Percentiles rank a stretch among this genome's conserved stretches.
phyloP scores from a whole-genome alignment of 2,797 vertebrate species.

The Kryptopterus vitreolus region DNA sequence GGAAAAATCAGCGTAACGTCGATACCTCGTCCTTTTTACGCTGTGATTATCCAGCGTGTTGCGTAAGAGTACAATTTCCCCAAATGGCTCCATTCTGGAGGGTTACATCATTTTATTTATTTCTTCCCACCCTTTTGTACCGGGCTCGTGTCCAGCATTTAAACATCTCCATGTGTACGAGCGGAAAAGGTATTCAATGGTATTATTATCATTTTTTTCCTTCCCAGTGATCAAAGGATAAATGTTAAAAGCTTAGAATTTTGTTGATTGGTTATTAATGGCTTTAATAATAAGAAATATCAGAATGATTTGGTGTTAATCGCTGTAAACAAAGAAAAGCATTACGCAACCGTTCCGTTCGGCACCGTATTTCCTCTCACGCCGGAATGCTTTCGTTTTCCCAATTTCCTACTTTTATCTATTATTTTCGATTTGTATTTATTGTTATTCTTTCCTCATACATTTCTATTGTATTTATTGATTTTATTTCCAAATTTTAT shows the following conservation, averaged over 20 bases:
- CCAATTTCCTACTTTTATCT: too few species aligned
- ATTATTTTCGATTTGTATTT: too few species aligned
- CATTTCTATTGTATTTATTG: too few species aligned
- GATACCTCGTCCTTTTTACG: conserved; percentile 10
- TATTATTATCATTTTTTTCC: too few species aligned
- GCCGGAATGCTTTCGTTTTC: too few species aligned
- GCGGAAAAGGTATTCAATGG: conserved; percentile 10
- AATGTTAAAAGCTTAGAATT: conserved; percentile 2
- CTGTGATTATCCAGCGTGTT: conserved; percentile 20
- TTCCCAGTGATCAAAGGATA: conserved; percentile 8
- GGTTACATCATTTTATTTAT: background rate
- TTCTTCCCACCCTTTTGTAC: conserved; percentile 22
- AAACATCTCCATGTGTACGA: conserved; percentile 42
- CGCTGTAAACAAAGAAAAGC: too few species aligned
- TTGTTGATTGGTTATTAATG: background rate
- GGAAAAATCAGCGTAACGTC: background rate
- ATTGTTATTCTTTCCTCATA: too few species aligned
- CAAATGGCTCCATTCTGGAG: conserved; percentile 8
- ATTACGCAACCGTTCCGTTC: too few species aligned
- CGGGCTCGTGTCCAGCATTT: conserved; percentile 31
- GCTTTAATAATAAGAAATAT: background rate
- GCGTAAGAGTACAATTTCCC: conserved; percentile 34
- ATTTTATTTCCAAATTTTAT: too few species aligned
- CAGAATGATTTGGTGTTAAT: background rate
- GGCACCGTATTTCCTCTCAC: too few species aligned